Evolutionary conservation across 1,140 invertebrate species (phyloP), one percentile per base, ranked within the genome.

Genomic region (Drosophila mojavensis): DNA sequence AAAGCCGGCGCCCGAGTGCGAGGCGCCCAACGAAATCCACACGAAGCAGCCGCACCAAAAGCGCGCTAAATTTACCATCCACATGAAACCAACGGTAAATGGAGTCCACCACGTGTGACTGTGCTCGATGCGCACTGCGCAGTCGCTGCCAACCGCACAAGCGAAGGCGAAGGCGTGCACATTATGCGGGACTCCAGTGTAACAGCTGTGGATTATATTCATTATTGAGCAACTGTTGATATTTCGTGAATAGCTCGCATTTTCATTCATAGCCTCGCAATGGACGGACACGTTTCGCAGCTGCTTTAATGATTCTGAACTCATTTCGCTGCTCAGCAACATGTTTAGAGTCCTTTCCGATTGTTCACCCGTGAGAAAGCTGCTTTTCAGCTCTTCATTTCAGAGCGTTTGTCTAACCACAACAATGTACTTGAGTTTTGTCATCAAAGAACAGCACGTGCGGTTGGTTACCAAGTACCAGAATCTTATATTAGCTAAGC

Each of bases 201-300:
- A 20, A 1, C 20, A 6, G 0, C 5, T 53, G 24, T 65, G 53
- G 43, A 58, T 13, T 7, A 24, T 56, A 26, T 60, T 33, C 9
- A 33, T 17, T 17, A 30, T 10, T 41, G 62, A 15, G 43, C 72
- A 70, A 75, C 72, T 78, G 75, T 78, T 78, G 75, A 56, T 59
- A 26, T 54, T 28, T 15, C 20, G 20, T 48, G 41, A 36, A 63
- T 74, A 51, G 45, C 67, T 43, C 56, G 36, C 30, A 78, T 50
- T 75, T 75, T 75, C 75, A 78, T 78, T 78, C 75, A 78, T 75
- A 58, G 70, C 70, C 55, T 47, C 51, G 1, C 50, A 2, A 53
- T 26, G 50, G 53, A 7, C 11, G 11, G 3, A 24, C 2, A 36
- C 4, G 20, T 53, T 53, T 15, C 7, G 30, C 45, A 41, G 66